Evolutionary conservation across 2,888 invertebrate species (phyloP), one percentile per base, ranked within the genome.

Genomic region (Maniola hyperantus): DNA sequence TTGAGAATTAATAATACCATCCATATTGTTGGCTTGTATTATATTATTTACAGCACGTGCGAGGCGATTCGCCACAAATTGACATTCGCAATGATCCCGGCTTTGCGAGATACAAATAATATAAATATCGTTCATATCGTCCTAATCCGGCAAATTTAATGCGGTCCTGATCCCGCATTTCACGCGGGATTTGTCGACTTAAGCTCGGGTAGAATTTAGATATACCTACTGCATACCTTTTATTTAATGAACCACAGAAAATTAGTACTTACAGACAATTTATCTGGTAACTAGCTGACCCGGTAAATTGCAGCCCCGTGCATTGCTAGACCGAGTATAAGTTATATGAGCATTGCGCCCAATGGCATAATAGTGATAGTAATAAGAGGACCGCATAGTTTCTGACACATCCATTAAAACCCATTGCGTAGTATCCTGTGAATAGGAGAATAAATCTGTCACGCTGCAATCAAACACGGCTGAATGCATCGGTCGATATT

Each of bases 71-170:
- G 11, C 63, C 59, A 57, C 69, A 69, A 69, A 69, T 69, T 66
- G 66, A 46, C 61, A 67, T 60, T 55, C 64, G 60, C 51, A 51
- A 59, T 70, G 53, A 68, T 66, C 66, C 70, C 68, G 51, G 58
- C 55, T 51, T 63, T 65, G 66, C 63, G 64, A 64, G 68, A 63
- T 65, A 59, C 48, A 62, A 66, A 65, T 26, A 66, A 65, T 26
- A 26, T 62, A 65, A 70, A 68, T 65, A 69, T 67, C 65, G 66
- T 60, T 65, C 67, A 66, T 71, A 68, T 66, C 59, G 65, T 63
- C n/a, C 46, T 71, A 71, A 71, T 68, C 68, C 64, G 62, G 39
- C 44, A 50, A 62, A 68, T 70, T 66, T 70, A 71, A 71, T 68
- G 68, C 62, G 34, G 66, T 13, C 55, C 62, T 64, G 44, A 68